A percentile compares a stretch with the other conserved stretches of the same genome.
These are phyloP conservation scores for Criorhina ranunculi DNA, from an alignment of 2,888 invertebrate genomes.

Conservation along the genomic window DNA sequence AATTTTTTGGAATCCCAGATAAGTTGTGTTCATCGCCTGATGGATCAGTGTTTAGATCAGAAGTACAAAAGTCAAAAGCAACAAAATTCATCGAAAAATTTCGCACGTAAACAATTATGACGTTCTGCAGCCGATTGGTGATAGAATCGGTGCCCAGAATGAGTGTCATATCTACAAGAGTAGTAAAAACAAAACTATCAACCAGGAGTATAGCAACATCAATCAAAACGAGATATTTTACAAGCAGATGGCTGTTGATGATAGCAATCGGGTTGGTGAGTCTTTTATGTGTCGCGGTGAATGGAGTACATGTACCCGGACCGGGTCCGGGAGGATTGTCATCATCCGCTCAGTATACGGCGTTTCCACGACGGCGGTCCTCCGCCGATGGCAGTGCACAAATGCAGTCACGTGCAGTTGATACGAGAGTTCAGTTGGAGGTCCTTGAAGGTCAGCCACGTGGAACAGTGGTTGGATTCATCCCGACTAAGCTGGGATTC, in stretches of 20 bases:
- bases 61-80: constrained; percentile 72
- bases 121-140: constrained; percentile 78
- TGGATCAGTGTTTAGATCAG: constrained; percentile 76
- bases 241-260: constrained; percentile 63
- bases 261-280: constrained; percentile 76
- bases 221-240: constrained; percentile 40
- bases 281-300: constrained; percentile 64
- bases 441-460: constrained; percentile 93
- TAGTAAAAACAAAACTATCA: constrained; percentile 53
- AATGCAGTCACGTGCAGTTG: constrained; percentile 95
- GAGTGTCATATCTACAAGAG: constrained; percentile 75
- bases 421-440: constrained; percentile 93
- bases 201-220: constrained; percentile 50
- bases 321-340: constrained; percentile 79
- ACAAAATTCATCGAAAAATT: constrained; percentile 69
- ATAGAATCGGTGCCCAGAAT: constrained; percentile 78
- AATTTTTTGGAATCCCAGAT: constrained; percentile 33
- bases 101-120: constrained; percentile 77
- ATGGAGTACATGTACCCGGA: constrained; percentile 79
- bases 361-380: constrained; percentile 83
- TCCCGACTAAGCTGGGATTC: constrained; percentile 94
- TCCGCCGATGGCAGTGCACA: constrained; percentile 84
- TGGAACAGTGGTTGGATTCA: constrained; percentile 93
- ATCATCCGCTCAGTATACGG: constrained; percentile 81
- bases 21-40: constrained; percentile 66